Evolutionary conservation across 2,888 invertebrate genomes (phyloP).

Genomic region (Cabera pusaria): DNA sequence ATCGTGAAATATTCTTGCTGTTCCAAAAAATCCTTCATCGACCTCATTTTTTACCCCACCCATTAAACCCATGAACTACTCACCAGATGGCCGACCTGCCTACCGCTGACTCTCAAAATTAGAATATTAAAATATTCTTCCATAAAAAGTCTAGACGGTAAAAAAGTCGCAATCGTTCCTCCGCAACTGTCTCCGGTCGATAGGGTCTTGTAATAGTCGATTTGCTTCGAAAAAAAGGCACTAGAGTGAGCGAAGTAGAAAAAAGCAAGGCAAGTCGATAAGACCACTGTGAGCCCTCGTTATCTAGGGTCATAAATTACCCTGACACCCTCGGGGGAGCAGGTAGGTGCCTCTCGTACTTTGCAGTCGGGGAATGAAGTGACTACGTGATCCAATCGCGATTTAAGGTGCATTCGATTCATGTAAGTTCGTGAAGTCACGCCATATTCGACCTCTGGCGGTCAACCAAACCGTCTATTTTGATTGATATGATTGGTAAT

Average conservation of each 20-base stretch:
- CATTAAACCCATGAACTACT: conserved; percentile 27
- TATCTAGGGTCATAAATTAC: conserved; percentile 81
- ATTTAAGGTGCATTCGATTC: conserved; percentile 77
- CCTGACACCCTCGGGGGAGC: conserved; percentile 71
- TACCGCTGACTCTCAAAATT: conserved; percentile 35
- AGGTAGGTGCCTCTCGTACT: conserved; percentile 66
- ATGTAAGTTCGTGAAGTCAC: conserved; percentile 53
- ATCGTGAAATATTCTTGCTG: conserved; percentile 13
- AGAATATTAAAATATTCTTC: conserved; percentile 33
- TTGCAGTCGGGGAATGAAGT: conserved; percentile 68
- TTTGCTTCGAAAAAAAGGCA: conserved; percentile 73
- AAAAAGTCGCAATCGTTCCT: conserved; percentile 40
- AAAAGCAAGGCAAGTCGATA: conserved; percentile 73
- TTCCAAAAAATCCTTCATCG: conserved; percentile 3
- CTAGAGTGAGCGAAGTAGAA: conserved; percentile 65
- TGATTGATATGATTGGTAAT: conserved; percentile 26
- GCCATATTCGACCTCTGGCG: conserved; percentile 40
- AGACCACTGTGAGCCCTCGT: conserved; percentile 78
- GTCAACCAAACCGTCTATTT: conserved; percentile 23
- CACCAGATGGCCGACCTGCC: conserved; percentile 30
- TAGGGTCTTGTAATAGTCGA: conserved; percentile 67
- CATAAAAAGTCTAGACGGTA: conserved; percentile 49
- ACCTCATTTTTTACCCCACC: conserved; percentile 11
- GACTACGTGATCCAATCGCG: conserved; percentile 82
- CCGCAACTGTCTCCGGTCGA: conserved; percentile 62